These are phyloP conservation scores for Pandemis heparana DNA, from an alignment of 2,888 invertebrate species.

Conservation along the genomic window DNA sequence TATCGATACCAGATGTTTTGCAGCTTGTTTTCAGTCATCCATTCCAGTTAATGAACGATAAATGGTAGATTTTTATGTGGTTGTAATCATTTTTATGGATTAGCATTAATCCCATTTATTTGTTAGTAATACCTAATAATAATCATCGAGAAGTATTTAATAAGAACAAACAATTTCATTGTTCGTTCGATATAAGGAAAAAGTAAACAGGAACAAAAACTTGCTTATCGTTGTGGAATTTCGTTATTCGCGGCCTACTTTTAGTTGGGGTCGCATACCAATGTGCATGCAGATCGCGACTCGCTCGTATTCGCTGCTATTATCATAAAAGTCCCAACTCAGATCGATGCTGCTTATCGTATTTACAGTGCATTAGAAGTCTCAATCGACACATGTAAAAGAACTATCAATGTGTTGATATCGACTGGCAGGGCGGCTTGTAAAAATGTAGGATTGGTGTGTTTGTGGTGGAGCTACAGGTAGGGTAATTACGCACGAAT, in stretches of 20 bases:
- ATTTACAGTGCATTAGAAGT: not conserved
- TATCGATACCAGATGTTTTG: conserved; percentile 28
- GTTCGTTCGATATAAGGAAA: not conserved
- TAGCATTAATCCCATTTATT: no score
- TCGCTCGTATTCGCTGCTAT: conserved; percentile 23
- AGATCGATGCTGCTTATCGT: conserved; percentile 1
- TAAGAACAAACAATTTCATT: not conserved
- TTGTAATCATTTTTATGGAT: no score
- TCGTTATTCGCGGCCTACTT: conserved; percentile 42
- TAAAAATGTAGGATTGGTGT: conserved; percentile 25
- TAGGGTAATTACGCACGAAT: conserved; percentile 41
- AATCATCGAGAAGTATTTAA: not conserved
- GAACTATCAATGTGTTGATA: conserved; percentile 19
- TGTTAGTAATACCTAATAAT: not conserved
- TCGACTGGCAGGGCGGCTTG: conserved; percentile 15
- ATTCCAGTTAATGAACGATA: conserved; percentile 1
- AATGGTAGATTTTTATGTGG: not conserved
- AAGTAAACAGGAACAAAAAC: conserved; percentile 17
- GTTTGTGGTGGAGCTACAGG: conserved; percentile 35
- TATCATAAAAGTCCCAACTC: conserved; percentile 21
- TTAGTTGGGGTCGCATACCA: conserved; percentile 38
- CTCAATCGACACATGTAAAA: not conserved
- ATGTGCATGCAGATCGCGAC: conserved; percentile 36
- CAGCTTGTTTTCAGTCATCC: conserved; percentile 1
- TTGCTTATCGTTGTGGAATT: conserved; percentile 40